Evolutionary conservation across 2,888 invertebrate genomes (phyloP).

Genomic region (Rhorus exstirpatorius): DNA sequence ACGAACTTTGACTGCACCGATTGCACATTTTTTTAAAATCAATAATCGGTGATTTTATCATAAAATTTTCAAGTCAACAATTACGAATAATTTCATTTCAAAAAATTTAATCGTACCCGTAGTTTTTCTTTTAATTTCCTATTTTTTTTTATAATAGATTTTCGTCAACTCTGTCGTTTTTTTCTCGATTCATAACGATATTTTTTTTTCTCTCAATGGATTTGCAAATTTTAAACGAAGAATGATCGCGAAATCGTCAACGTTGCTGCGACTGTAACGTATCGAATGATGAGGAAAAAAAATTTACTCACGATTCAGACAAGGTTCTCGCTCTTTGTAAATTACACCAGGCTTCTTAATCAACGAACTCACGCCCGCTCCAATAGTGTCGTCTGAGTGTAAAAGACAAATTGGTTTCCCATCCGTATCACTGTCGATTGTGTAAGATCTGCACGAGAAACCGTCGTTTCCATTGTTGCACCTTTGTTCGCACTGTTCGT

Average conservation of each 20-base stretch:
- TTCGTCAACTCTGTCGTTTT: too few relatives aligned
- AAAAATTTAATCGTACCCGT: too few relatives aligned
- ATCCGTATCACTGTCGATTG: constrained; percentile 82
- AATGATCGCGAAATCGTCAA: too few relatives aligned
- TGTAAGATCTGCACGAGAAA: constrained; percentile 92
- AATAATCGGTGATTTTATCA: too few relatives aligned
- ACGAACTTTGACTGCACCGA: constrained; percentile 90
- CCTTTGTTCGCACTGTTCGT: constrained; percentile 86
- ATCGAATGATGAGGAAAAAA: neutral
- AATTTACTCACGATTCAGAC: constrained; percentile 91
- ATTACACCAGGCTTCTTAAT: constrained; percentile 88
- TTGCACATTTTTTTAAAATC: neutral
- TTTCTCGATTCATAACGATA: too few relatives aligned
- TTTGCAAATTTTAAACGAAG: too few relatives aligned
- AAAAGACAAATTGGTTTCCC: constrained; percentile 88
- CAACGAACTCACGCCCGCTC: constrained; percentile 92
- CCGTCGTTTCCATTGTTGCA: constrained; percentile 89
- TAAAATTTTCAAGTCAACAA: too few relatives aligned
- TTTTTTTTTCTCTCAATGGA: too few relatives aligned
- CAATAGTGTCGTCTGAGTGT: constrained; percentile 93
- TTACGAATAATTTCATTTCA: too few relatives aligned
- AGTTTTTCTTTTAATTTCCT: too few relatives aligned
- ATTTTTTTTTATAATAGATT: too few relatives aligned
- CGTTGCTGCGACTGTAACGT: too few relatives aligned
- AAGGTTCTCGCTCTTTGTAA: constrained; percentile 93